Base-by-base conservation (phyloP, 2,797 vertebrate genomes). In the Thunnus albacares region DNA sequence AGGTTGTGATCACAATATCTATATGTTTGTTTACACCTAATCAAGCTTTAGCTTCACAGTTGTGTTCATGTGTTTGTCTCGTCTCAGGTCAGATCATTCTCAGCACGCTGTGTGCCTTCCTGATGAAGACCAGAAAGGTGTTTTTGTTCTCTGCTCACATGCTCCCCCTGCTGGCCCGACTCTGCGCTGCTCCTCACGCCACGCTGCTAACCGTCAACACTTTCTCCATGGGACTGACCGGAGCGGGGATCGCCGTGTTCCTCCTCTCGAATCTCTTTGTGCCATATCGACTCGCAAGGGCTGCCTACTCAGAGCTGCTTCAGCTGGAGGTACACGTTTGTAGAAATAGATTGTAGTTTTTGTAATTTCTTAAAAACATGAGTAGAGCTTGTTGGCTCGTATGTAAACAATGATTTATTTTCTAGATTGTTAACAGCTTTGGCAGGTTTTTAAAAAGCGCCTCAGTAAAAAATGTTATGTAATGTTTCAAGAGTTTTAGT, bases 101-200 rank as follows among this genome's bases (percentile, higher is more conserved):
- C 51, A 91, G 94, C 85, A 93, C 94, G 0, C 89, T 97, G 63
- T 97, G 97, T 85, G 95, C 96, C 26, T 95, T 97, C 70, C 94
- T 97, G 62, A 95, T 96, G 96, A 94, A 94, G 89, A 96, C 96
- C 72, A 93, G 87, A 10, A 95, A 89, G 66, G 94, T 96, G 57
- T 97, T 96, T 96, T 82, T 97, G 20, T 97, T 97, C 71, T 95
- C 94, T 0, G 93, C 95, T 22, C 96, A 96, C 3, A 70, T 96
- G 88, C 95, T 97, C 51, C 97, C 97, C 43, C 75, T 97, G 89
- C 80, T 96, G 89, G 96, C 95, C 53, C 89, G 95, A 41, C 86
- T 97, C 17, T 94, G 91, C 20, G 63, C 91, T 26, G 79, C 89
- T 3, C 94, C 95, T 15, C 94, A 93, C 17, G 52, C 79, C 18